A percentile compares a stretch with the other conserved stretches of the same genome.
Evolutionary conservation across 1,140 invertebrate genomes (phyloP).

Genomic region (Conus betulinus): DNA sequence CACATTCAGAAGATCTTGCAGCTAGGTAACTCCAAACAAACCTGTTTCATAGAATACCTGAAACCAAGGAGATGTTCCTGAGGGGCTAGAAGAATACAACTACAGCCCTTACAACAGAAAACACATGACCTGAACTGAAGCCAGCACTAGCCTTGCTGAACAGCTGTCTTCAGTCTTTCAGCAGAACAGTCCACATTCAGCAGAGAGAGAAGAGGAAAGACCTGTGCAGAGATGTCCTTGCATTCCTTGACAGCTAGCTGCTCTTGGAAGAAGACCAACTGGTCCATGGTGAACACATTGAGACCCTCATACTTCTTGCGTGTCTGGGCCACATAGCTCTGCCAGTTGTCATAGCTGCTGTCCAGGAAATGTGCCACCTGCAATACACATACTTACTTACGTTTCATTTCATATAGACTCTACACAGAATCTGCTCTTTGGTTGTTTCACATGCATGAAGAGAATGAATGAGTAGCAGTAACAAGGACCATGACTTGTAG

Average conservation of each 20-base stretch:
- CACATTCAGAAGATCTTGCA: no score
- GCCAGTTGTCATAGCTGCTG: slow-evolving; percentile 65
- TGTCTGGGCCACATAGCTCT: slow-evolving; percentile 59
- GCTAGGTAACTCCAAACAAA: no score
- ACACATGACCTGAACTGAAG: no score
- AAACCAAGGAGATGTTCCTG: no score
- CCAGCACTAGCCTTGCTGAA: slow-evolving; percentile 43
- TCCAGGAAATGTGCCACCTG: slow-evolving; percentile 66
- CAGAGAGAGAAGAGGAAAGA: slow-evolving; percentile 55
- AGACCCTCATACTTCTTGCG: slow-evolving; percentile 59
- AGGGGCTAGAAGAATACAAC: no score
- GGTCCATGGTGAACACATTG: slow-evolving; percentile 68
- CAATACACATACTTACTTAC: slow-evolving; percentile 36
- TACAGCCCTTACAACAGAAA: no score
- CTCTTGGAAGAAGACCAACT: slow-evolving; percentile 66
- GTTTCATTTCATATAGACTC: background rate
- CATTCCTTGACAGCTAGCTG: slow-evolving; percentile 55
- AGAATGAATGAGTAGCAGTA: background rate
- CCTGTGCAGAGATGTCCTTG: background rate
- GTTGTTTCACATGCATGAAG: background rate
- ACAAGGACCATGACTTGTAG: no score
- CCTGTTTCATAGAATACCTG: no score
- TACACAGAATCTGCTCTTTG: no score
- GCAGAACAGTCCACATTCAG: slow-evolving; percentile 50
- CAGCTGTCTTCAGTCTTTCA: slow-evolving; percentile 49